These are phyloP conservation scores for Lymantria dispar DNA, from an alignment of 2,888 invertebrate species.

Conservation along the genomic window DNA sequence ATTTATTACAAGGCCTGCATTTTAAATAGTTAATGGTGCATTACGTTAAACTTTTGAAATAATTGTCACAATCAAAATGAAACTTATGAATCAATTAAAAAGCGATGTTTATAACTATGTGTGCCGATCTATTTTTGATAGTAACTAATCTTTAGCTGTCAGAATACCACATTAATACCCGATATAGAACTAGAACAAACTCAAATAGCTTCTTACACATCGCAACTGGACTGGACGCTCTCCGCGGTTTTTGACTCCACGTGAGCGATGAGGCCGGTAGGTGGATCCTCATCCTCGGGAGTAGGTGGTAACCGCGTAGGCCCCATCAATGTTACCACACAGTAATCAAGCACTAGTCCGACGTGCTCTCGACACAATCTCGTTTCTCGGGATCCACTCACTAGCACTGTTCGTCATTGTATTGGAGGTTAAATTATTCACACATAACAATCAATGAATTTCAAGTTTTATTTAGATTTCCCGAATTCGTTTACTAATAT, in stretches of 20 bases:
- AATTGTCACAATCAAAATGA: too few relatives aligned
- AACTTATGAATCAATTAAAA: too few relatives aligned
- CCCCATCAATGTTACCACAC: conserved; percentile 61
- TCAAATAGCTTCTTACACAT: conserved; percentile 50
- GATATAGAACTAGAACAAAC: conserved; percentile 17
- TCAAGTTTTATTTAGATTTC: conserved; percentile 30
- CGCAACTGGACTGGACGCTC: conserved; percentile 41
- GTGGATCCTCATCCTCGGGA: conserved; percentile 67
- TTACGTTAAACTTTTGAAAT: too few relatives aligned
- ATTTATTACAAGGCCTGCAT: too few relatives aligned
- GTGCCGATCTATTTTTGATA: too few relatives aligned
- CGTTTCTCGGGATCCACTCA: conserved; percentile 47
- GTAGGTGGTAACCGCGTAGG: conserved; percentile 70
- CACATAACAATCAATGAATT: conserved; percentile 19
- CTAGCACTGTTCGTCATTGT: conserved; percentile 52
- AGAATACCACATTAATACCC: not conserved
- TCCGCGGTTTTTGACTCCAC: conserved; percentile 53
- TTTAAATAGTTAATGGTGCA: too few relatives aligned
- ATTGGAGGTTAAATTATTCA: conserved; percentile 33
- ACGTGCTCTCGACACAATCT: conserved; percentile 44
- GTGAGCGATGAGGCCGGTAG: conserved; percentile 41
- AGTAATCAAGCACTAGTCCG: conserved; percentile 61
- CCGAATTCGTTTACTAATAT: conserved; percentile 36
- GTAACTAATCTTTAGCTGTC: too few relatives aligned
- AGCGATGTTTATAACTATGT: too few relatives aligned